Evolutionary conservation across 2,888 invertebrate species (phyloP), one percentile per base, ranked within the genome.

Genomic region (Thymelicus sylvestris): DNA sequence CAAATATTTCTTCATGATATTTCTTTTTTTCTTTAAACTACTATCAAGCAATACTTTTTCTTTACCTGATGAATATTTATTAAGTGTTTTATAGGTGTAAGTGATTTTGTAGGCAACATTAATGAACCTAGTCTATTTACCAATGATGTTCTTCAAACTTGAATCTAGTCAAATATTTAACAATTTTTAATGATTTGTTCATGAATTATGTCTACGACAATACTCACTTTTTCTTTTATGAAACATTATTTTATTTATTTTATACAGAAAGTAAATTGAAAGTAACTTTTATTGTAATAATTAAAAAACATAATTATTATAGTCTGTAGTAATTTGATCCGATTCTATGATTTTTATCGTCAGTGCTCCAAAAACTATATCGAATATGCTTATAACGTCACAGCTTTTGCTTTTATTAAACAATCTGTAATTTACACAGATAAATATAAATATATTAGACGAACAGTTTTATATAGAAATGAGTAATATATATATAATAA

Each of bases 401-500:
- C 63, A 68, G 68, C 68, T 63, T 67, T 68, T 63, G 68, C 68
- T 63, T 63, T 63, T 55, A 55, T 57, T 63, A 63, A 52, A 61
- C 31, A n/a, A 57, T 61, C n/a, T 47, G 15, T 38, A 64, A 52
- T 41, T 50, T 31, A 57, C 61, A 15, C 44, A 6, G n/a, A 59
- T 31, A 31, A 31, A 6, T 24, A n/a, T 39, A 57, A 24, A 31
- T 19, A 57, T 13, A 57, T 24, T 31, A 52, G 50, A 19, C 2
- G 24, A 55, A 55, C 24, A 5, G 55, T 59, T 59, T 38, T 39
- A 39, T 52, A 24, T 24, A 59, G 48, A 52, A 62, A 41, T 71
- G 50, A 72, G 8, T 71, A 67, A 71, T 71, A 31, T 31, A 24
- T 69, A 71, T 65, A 7, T 72, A 71, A 71, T 73, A 71, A 67